phyloP scores from a whole-genome alignment of 2,113 vertebrate genomes.

The Poicephalus meyeri region DNA sequence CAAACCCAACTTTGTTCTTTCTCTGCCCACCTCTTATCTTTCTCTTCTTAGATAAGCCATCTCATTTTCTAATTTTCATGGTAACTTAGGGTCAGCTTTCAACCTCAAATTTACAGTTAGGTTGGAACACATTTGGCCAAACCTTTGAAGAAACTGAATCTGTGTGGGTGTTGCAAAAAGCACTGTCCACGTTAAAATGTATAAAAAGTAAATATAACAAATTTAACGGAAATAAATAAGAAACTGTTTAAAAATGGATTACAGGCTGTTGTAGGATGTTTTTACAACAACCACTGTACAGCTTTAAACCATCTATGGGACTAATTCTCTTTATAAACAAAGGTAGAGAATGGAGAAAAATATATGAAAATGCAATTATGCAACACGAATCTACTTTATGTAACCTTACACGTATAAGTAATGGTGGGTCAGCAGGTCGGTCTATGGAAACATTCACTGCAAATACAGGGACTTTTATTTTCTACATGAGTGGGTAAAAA shows the following conservation, averaged over 20 bases:
- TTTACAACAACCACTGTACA: background rate
- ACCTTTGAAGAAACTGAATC: background rate
- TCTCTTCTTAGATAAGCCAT: background rate
- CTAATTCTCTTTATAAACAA: background rate
- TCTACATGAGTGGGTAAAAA: background rate
- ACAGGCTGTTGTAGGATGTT: background rate
- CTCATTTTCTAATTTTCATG: background rate
- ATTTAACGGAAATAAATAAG: background rate
- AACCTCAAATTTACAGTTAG: background rate
- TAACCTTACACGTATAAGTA: background rate
- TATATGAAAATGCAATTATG: background rate
- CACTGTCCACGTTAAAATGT: background rate
- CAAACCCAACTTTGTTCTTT: background rate
- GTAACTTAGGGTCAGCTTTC: background rate
- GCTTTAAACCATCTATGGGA: background rate
- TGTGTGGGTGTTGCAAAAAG: background rate
- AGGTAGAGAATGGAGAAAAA: background rate
- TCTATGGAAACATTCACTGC: background rate
- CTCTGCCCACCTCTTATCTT: background rate
- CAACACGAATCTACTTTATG: background rate
- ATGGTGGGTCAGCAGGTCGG: background rate
- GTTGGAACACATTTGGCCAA: background rate
- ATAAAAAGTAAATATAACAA: background rate
- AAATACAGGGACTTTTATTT: background rate
- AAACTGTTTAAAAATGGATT: background rate